Evolutionary conservation across 2,113 vertebrate species (phyloP), one percentile per base, ranked within the genome.

Genomic region (Pseudolaguvia tuberculata): DNA sequence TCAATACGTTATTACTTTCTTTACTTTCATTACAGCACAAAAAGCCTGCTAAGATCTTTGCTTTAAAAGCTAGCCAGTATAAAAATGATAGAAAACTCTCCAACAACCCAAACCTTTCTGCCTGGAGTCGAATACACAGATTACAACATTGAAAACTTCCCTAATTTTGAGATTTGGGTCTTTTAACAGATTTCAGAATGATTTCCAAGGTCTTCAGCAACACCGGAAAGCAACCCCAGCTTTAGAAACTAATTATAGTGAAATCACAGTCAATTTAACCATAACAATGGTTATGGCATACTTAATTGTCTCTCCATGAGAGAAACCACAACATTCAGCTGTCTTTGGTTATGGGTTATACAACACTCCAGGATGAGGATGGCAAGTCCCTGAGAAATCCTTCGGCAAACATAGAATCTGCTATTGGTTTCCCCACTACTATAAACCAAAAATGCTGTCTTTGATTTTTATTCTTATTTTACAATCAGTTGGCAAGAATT

Each of bases 231-330:
- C 81, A 82, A 87, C n/a, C 80, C 86, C 80, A 86, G 86, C 83
- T 81, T 86, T 80, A 87, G 76, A 80, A 83, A 78, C 79, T 90
- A 89, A 91, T 91, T 90, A 86, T 80, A 83, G 78, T 83, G 76
- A 76, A 79, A 80, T 83, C 62, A 61, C 76, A 51, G 76, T 79
- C 85, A 77, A 70, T 86, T 85, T 70, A 73, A 76, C 55, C 78
- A 76, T 81, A 71, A 73, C 72, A 72, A 79, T 23, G 72, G 77
- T 82, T 84, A 62, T 83, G 76, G 65, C 58, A 55, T 72, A 70
- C 78, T 70, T 59, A 58, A 65, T 72, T 77, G 73, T 70, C 58
- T 80, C 63, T 66, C 67, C 42, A 77, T 79, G 82, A 71, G 59
- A 79, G 52, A 77, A 82, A 75, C 78, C 78, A 75, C 72, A 78